Percentiles rank a stretch among this genome's conserved stretches.
phyloP scores from a whole-genome alignment of 2,113 vertebrate genomes.

The Gobio gobio region DNA sequence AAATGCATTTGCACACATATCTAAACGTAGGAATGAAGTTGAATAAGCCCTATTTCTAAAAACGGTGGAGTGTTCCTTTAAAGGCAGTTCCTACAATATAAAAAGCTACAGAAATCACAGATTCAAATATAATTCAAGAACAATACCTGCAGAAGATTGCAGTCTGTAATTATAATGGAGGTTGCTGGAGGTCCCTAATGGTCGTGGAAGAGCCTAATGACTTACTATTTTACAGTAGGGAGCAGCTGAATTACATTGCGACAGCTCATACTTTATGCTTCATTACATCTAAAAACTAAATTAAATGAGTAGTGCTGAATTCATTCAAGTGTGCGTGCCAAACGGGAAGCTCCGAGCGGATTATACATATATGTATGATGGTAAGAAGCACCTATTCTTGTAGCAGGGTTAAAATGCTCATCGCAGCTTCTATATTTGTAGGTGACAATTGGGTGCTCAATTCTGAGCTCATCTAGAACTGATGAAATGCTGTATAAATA shows the following conservation, averaged over 20 bases:
- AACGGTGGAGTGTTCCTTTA: too few relatives aligned
- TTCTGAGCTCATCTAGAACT: constrained; percentile 37
- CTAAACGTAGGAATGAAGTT: too few relatives aligned
- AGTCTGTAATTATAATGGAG: constrained; percentile 11
- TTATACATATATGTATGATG: constrained; percentile 12
- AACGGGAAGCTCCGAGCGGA: background rate
- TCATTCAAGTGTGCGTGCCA: constrained; percentile 11
- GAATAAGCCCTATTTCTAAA: too few relatives aligned
- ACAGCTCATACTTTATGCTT: constrained; percentile 34
- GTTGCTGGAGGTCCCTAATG: constrained; percentile 28
- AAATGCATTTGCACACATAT: too few relatives aligned
- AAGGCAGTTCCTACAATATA: background rate
- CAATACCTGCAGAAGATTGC: background rate
- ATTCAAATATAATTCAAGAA: background rate
- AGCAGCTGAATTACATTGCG: constrained; percentile 12
- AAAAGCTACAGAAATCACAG: background rate
- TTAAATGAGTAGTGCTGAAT: constrained; percentile 27
- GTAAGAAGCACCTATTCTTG: constrained; percentile 39
- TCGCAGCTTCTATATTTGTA: constrained; percentile 47
- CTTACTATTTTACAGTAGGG: constrained; percentile 24
- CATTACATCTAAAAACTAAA: constrained; percentile 33
- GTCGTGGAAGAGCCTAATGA: constrained; percentile 19
- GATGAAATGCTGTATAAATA: constrained; percentile 27
- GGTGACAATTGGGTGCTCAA: constrained; percentile 42
- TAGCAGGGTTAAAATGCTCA: constrained; percentile 28